Evolutionary conservation across 2,113 vertebrate genomes (phyloP).

Genomic region (Isurus oxyrinchus): DNA sequence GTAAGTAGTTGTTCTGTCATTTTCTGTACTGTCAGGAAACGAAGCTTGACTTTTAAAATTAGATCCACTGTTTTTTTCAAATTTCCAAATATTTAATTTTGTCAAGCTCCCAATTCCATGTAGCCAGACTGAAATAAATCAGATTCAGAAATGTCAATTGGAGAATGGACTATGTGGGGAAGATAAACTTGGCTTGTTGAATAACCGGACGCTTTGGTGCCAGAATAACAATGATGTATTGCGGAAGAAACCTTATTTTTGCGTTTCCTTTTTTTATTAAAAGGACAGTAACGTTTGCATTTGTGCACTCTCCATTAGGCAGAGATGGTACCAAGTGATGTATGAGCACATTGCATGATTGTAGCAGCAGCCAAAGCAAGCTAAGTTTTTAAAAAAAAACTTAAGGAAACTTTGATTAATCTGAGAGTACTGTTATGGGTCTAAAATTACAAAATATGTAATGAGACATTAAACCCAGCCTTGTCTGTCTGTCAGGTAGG

Average conservation of each 20-base stretch:
- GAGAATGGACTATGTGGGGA: not conserved
- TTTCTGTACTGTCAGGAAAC: not conserved
- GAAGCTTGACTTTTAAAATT: not conserved
- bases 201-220: not conserved
- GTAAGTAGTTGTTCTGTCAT: slow-evolving; percentile 57
- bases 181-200: no score
- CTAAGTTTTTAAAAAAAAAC: not conserved
- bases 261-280: not conserved
- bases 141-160: not conserved
- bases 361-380: no score
- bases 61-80: not conserved
- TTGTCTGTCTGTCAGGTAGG: not conserved
- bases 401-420: not conserved
- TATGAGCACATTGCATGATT: no score
- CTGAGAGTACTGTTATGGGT: not conserved
- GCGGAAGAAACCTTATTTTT: not conserved
- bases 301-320: not conserved
- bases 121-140: not conserved
- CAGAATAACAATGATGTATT: not conserved
- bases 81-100: not conserved
- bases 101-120: not conserved
- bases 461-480: not conserved
- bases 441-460: not conserved
- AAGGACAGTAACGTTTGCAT: not conserved
- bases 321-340: not conserved